Base-by-base conservation (phyloP, 92 coral and sea anemone species). In the Bergia sp. region DNA sequence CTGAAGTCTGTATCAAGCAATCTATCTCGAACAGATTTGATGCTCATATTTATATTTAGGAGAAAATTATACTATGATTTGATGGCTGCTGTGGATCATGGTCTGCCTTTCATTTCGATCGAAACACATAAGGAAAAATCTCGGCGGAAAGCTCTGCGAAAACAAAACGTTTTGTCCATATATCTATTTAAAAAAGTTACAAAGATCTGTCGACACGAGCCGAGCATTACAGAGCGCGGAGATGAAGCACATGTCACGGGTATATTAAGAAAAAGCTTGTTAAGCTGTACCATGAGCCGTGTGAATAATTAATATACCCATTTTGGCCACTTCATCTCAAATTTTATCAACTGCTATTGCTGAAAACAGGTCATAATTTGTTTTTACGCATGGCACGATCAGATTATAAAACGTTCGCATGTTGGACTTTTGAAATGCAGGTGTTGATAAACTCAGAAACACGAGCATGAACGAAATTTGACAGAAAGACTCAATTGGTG, bases 271-370 rank as follows among this genome's bases (percentile, higher is more conserved):
- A 69, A 65, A 83, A 15, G 49, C 77, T 83, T 43, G 65, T 37
- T 5, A 37, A 69, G n/a, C 77, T 13, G 41, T 41, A 45, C 37
- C 12, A 21, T 58, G 21, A 29, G 64, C 4, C 36, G 50, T 53
- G 71, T 84, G 58, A 71, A 84, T 84, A 4, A 69, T 71, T 84
- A 23, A 84, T 37, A 16, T 18, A 37, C 55, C 47, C 47, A 20
- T 81, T 58, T 81, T 38, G 43, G 39, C 79, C 87, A 84, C 79
- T 84, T 71, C 42, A 69, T 71, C 87, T 29, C 77, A 71, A 84
- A 84, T 43, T 23, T 50, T 84, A 69, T 69, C 66, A 67, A 45
- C 64, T 45, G 86, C 72, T 45, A 66, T 29, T 44, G 23, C 41
- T 9, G 10, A 69, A 84, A 84, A 44, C 79, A 69, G 43, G 43